Evolutionary conservation across 2,113 vertebrate species (phyloP).

Genomic region (Tonatia bakeri): DNA sequence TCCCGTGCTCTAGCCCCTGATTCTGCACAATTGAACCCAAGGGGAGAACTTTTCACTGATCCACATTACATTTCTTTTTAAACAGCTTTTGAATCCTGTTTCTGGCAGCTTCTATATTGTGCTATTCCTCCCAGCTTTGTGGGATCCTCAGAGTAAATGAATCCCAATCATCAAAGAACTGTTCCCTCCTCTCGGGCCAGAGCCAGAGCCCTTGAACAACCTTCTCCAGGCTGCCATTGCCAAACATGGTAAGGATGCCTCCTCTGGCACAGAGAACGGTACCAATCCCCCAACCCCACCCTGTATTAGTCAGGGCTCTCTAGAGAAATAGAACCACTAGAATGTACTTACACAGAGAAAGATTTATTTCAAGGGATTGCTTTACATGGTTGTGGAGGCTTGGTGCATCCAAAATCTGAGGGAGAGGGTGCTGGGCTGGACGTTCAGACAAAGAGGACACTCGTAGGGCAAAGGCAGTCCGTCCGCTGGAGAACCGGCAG

Average conservation of each 20-base stretch:
- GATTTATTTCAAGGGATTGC: not conserved
- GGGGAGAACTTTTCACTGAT: not conserved
- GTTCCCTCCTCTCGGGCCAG: not conserved
- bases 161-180: not conserved
- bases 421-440: not conserved
- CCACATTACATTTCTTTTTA: not conserved
- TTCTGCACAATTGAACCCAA: not conserved
- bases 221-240: not conserved
- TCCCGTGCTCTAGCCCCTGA: not conserved
- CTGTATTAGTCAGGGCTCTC: not conserved
- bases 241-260: not conserved
- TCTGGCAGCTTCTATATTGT: not conserved
- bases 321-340: not conserved
- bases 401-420: not conserved
- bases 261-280: not conserved
- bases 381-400: not conserved
- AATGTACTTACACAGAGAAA: not conserved
- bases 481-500: not conserved
- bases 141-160: not conserved
- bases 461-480: not conserved
- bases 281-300: no score
- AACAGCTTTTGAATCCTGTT: not conserved
- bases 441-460: not conserved
- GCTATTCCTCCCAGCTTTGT: not conserved
- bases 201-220: not conserved